These are phyloP conservation scores for Prunella strophiata DNA, from an alignment of 2,797 vertebrate genomes.

Conservation along the genomic window DNA sequence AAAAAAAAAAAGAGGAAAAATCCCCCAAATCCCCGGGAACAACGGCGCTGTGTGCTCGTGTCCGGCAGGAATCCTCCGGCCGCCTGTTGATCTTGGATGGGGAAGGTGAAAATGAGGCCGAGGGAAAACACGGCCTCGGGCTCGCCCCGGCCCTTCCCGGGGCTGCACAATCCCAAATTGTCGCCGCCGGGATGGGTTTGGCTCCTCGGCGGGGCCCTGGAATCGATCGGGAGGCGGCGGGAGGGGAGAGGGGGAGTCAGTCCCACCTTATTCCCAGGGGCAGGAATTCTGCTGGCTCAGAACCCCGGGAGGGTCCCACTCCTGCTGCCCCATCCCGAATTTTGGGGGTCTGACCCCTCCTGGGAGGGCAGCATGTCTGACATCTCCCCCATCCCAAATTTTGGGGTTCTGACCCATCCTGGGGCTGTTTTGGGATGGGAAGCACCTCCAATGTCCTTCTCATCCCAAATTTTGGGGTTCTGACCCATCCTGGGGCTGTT, in stretches of 20 bases:
- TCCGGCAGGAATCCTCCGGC: slow-evolving; percentile 37
- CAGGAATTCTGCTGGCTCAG: neutral
- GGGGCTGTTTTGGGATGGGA: neutral
- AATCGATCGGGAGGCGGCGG: neutral
- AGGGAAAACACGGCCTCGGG: slow-evolving; percentile 61
- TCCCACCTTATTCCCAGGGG: neutral
- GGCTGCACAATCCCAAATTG: slow-evolving; percentile 67
- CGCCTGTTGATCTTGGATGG: slow-evolving; percentile 73
- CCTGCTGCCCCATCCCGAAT: fast-evolving
- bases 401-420: neutral
- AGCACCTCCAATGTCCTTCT: fast-evolving
- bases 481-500: too few species aligned
- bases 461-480: neutral
- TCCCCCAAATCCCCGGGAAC: neutral
- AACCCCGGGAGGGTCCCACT: fast-evolving
- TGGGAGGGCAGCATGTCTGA: neutral
- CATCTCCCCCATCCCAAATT: fast-evolving
- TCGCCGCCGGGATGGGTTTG: slow-evolving; percentile 17
- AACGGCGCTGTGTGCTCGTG: slow-evolving; percentile 69
- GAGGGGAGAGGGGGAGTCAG: neutral
- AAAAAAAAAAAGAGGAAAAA: too few species aligned
- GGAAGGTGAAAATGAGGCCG: slow-evolving; percentile 48
- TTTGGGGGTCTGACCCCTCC: neutral
- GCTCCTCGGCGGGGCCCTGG: slow-evolving; percentile 37
- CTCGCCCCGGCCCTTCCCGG: neutral